Conservation (phyloP, 2,797 vertebrate species). For the Tokudaia tokunoshimensis region DNA sequence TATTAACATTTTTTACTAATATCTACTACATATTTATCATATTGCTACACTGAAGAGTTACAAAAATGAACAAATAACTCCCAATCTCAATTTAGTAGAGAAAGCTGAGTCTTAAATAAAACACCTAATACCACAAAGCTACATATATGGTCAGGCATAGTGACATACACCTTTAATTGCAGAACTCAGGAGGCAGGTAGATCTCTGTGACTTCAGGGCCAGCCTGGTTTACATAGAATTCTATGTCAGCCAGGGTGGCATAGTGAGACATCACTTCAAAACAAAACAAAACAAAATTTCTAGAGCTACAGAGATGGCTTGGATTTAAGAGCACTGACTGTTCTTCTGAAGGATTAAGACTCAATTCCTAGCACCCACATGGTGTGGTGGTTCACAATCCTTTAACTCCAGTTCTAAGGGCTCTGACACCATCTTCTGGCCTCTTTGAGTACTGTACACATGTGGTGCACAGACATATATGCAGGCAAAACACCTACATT, state of each 20-base stretch:
- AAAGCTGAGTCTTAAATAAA: constrained; percentile 40
- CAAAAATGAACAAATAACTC: constrained; percentile 49
- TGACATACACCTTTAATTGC: neutral
- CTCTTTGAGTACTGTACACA: neutral
- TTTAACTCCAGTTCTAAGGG: neutral
- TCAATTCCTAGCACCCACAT: neutral
- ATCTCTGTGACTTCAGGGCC: neutral
- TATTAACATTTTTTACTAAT: constrained; percentile 2
- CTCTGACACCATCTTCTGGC: neutral
- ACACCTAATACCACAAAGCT: neutral
- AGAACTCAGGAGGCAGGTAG: neutral
- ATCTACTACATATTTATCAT: constrained; percentile 52
- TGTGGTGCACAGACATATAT: neutral
- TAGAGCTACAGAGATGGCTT: neutral
- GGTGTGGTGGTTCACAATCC: neutral
- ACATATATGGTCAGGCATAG: neutral
- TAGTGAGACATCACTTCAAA: neutral
- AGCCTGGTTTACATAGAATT: neutral
- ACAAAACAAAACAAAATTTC: constrained; percentile 39
- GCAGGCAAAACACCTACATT: neutral
- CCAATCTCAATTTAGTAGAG: constrained; percentile 6
- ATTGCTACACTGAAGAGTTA: constrained; percentile 41
- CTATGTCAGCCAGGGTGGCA: neutral
- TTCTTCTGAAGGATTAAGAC: neutral
- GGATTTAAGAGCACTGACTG: neutral